Evolutionary conservation across 2,888 invertebrate species (phyloP), one percentile per base, ranked within the genome.

Genomic region (Cosmia trapezina): DNA sequence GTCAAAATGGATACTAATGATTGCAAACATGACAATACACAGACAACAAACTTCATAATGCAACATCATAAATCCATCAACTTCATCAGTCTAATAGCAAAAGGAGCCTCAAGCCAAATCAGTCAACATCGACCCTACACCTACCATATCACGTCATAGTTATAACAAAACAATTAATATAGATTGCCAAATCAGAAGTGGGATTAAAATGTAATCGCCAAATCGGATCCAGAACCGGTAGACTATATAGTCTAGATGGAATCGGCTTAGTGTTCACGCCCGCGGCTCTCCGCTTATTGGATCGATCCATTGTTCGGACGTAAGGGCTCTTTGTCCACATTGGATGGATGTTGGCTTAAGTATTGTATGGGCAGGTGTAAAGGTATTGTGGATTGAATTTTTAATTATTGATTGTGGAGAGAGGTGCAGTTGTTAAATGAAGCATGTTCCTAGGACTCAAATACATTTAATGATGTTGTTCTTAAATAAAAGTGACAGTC

Each of bases 251-350:
- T 80, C 81, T 83, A 76, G 81, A 85, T 80, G 72, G 77, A 88
- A 92, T 89, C 93, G 87, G 92, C 90, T 93, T 92, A 91, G 87
- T 77, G 80, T 65, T 83, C 87, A 86, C 87, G 90, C 92, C 87
- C 83, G 81, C 85, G 88, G 88, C 88, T 84, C 83, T 84, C 83
- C 76, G 86, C 76, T 89, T 89, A 92, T 89, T 85, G 89, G 87
- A 90, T 88, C 88, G 88, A 90, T 75, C 61, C 69, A 77, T 91
- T 89, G 89, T 91, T 87, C 86, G 83, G 70, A 72, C 78, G 67
- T 73, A 74, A 79, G 73, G 73, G 78, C 69, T 70, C 80, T 81
- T 82, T 80, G 82, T 80, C 53, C 49, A 76, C 76, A 79, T 75
- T 75, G 54, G 59, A 68, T 81, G 75, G 59, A 74, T 61, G 70